Evolutionary conservation across 2,797 vertebrate genomes (phyloP).

Genomic region (Sphenodon punctatus): DNA sequence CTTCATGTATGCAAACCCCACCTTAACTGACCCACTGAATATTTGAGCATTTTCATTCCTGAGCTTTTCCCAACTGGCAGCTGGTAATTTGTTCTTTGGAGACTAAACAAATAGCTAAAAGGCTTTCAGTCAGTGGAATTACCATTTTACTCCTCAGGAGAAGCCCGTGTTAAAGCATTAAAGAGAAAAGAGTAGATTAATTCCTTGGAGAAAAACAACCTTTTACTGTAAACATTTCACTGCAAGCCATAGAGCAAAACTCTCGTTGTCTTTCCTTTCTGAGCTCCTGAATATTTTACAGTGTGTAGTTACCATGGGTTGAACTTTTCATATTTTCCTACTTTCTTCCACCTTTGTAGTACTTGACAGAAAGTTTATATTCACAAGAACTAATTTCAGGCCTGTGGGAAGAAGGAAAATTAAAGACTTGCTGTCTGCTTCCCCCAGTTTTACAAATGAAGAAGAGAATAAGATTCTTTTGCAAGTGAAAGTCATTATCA

Average conservation of each 20-base stretch:
- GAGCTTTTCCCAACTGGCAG: conserved; percentile 45
- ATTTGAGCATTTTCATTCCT: conserved; percentile 31
- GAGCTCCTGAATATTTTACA: conserved; percentile 64
- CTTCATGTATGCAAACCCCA: conserved; percentile 15
- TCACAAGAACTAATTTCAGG: neutral
- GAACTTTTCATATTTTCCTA: conserved; percentile 40
- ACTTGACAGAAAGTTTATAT: neutral
- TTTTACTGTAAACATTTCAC: conserved; percentile 66
- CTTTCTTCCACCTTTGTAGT: conserved; percentile 22
- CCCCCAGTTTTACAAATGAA: neutral
- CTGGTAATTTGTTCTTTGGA: conserved; percentile 60
- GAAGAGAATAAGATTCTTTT: conserved; percentile 5
- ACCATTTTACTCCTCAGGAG: conserved; percentile 47
- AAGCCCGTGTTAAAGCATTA: conserved; percentile 60
- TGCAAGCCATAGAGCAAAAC: conserved; percentile 44
- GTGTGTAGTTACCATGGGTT: conserved; percentile 27
- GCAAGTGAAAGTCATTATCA: neutral
- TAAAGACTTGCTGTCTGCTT: neutral
- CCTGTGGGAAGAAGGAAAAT: neutral
- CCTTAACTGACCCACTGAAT: conserved; percentile 10
- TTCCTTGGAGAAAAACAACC: conserved; percentile 62
- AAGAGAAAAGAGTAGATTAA: conserved; percentile 43
- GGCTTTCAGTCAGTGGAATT: conserved; percentile 57
- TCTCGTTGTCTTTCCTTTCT: conserved; percentile 7
- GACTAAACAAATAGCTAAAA: conserved; percentile 66